Evolutionary conservation across 1,140 invertebrate genomes (phyloP).

Genomic region (Aphidius gifuensis): DNA sequence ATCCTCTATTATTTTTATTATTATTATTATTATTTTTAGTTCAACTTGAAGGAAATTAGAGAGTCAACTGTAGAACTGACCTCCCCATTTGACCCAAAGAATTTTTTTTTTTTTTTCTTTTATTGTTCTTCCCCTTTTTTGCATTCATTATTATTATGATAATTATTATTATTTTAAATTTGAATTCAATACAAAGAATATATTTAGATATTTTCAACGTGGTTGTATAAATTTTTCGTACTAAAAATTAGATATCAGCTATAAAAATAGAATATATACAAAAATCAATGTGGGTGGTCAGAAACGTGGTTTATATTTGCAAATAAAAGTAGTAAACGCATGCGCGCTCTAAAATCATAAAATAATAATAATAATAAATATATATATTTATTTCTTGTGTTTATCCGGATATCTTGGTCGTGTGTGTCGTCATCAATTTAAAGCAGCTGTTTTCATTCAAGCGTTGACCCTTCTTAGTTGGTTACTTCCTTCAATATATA

Average conservation of each 20-base stretch:
- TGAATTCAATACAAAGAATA: no score
- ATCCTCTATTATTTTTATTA: slow-evolving; percentile 13
- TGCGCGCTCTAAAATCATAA: slow-evolving; percentile 19
- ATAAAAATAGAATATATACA: no score
- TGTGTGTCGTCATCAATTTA: slow-evolving; percentile 38
- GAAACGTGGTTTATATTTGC: no score
- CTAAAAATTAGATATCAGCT: no score
- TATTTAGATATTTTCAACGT: no score
- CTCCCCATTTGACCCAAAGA: neutral
- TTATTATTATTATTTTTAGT: slow-evolving; percentile 1
- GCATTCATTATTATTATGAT: no score
- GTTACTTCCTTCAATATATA: slow-evolving; percentile 39
- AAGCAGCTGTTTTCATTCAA: slow-evolving; percentile 51
- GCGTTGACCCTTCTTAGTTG: slow-evolving; percentile 44
- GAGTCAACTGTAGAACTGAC: no score
- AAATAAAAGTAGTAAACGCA: neutral
- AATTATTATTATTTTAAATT: no score
- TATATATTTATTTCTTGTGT: neutral
- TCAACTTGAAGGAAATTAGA: neutral
- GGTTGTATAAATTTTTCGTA: no score
- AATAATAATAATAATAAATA: slow-evolving; percentile 19
- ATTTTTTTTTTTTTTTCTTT: no score
- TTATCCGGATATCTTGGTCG: slow-evolving; percentile 2
- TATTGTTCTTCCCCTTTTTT: no score
- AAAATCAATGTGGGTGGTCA: no score